Evolutionary conservation across 2,113 vertebrate species (phyloP).

Genomic region (Myanophis thanlyinensis): DNA sequence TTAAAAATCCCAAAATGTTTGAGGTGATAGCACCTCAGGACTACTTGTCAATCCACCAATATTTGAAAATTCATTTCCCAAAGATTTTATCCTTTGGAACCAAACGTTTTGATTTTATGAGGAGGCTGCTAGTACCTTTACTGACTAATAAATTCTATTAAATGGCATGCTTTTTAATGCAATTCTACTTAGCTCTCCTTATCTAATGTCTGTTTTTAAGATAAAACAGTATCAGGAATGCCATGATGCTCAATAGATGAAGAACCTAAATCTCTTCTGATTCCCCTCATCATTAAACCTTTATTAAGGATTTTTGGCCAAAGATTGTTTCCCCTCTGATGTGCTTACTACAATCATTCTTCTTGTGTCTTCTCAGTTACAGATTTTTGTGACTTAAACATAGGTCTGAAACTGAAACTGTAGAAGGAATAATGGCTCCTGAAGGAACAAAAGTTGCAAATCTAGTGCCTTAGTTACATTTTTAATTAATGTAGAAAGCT

Average conservation of each 20-base stretch:
- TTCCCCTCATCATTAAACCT: not conserved
- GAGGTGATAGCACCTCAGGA: not conserved
- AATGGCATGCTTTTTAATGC: not conserved
- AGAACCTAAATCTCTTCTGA: no score
- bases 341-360: not conserved
- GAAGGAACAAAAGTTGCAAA: not conserved
- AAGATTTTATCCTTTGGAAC: no score
- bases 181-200: not conserved
- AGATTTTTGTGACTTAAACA: not conserved
- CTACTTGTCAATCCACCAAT: not conserved
- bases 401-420: not conserved
- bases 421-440: not conserved
- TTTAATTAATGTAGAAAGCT: not conserved
- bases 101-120: not conserved
- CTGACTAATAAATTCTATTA: not conserved
- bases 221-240: not conserved
- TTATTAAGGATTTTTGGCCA: not conserved
- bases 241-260: not conserved
- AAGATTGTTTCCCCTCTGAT: not conserved
- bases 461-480: not conserved
- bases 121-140: not conserved
- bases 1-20: slow-evolving; percentile 4
- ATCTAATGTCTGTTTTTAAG: not conserved
- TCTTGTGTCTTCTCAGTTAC: not conserved
- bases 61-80: not conserved